Evolutionary conservation across 1,140 invertebrate species (phyloP).

Genomic region (Bombus balteatus): DNA sequence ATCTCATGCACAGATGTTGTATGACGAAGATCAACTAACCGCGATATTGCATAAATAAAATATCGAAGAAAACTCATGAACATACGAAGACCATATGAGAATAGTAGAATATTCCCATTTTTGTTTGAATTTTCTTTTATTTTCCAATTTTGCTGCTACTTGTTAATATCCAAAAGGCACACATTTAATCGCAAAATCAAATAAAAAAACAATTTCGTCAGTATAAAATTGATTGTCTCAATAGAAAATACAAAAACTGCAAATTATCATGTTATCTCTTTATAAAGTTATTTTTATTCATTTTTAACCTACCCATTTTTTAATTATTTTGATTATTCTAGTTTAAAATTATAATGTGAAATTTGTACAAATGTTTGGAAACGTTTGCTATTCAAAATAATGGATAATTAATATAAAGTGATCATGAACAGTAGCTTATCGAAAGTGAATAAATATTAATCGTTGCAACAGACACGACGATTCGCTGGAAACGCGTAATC

Average conservation of each 20-base stretch:
- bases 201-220: no score
- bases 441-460: background rate
- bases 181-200: no score
- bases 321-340: background rate
- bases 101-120: no score
- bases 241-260: no score
- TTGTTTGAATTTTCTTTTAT: no score
- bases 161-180: no score
- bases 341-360: no score
- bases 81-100: no score
- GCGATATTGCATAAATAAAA: background rate
- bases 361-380: no score
- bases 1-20: background rate
- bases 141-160: background rate
- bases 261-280: background rate
- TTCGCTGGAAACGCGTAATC: background rate
- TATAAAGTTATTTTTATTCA: background rate
- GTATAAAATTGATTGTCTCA: no score
- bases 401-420: background rate
- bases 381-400: no score
- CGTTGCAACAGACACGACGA: background rate
- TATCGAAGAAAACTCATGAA: background rate
- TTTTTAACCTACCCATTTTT: background rate
- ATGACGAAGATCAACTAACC: background rate
- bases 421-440: background rate